Evolutionary conservation across 1,140 invertebrate genomes (phyloP), one percentile per base, ranked within the genome.

Genomic region (Probaryconus sp.): DNA sequence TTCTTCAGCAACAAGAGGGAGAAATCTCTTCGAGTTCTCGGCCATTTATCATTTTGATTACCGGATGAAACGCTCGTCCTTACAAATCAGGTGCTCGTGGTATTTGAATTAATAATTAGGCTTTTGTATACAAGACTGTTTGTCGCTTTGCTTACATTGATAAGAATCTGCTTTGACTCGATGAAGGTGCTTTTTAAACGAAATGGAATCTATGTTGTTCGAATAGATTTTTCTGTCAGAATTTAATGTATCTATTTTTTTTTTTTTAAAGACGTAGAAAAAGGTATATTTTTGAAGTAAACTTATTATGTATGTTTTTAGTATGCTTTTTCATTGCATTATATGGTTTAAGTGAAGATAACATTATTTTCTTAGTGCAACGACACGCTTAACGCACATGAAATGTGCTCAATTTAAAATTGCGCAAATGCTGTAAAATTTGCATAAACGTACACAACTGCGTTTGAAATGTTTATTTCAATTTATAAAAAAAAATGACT

Each of bases 371-470:
- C 7, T 24, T 24, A 7, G n/a, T n/a, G n/a, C n/a, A n/a, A n/a
- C n/a, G n/a, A n/a, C n/a, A n/a, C 38, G n/a, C 24, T 0, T 47
- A 55, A 65, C 50, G 50, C 43, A 45, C 43, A 33, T 42, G 33
- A 50, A 61, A 61, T 30, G 43, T n/a, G 31, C 17, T 21, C 50
- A 16, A 9, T 55, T 65, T 26, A 47, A 55, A 65, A 65, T 65
- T 65, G 40, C 61, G 40, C 24, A 61, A 50, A 61, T 31, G 58
- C 33, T 5, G 50, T 61, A 30, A 50, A 53, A 64, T 64, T 64
- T 53, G 17, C 61, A 42, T 53, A 43, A 64, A 30, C 20, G 31
- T 30, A 47, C 31, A 11, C 30, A 5, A 26, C 5, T 5, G 5
- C n/a, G 17, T 2, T 24, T 0, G 17, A 1, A 31, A 9, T 20